phyloP scores from a whole-genome alignment of 2,113 vertebrate genomes.

The Thomomys bottae region DNA sequence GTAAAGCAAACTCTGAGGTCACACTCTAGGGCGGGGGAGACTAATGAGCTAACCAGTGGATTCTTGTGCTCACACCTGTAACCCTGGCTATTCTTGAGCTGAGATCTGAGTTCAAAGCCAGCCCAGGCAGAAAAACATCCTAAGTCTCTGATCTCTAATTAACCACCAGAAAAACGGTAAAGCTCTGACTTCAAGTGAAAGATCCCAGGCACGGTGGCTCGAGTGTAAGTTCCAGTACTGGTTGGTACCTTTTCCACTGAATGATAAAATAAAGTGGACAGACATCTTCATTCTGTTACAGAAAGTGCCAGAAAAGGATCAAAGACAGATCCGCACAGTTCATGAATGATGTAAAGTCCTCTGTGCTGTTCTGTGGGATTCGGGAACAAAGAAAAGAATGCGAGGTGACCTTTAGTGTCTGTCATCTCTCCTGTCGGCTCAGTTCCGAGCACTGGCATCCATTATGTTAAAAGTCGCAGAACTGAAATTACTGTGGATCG shows the following conservation, averaged over 20 bases:
- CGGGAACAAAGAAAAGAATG: not conserved
- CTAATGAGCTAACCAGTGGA: not conserved
- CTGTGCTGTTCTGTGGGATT: not conserved
- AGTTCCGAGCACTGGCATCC: not conserved
- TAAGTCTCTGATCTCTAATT: no score
- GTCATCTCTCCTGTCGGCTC: not conserved
- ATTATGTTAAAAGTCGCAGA: not conserved
- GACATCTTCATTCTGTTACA: not conserved
- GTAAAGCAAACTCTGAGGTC: not conserved
- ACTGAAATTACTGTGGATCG: not conserved
- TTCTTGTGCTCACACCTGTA: not conserved
- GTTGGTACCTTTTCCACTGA: no score
- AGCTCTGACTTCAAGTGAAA: no score
- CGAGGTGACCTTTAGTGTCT: not conserved
- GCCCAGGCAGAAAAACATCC: no score
- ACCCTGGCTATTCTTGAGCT: no score
- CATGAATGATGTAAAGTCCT: not conserved
- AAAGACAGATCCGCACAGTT: not conserved
- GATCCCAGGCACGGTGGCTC: no score
- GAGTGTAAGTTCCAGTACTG: no score
- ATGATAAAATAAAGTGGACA: no score
- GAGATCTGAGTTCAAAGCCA: no score
- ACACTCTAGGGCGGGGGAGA: not conserved
- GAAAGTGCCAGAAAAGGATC: constrained; percentile 2
- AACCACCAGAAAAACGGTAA: no score